phyloP scores from a whole-genome alignment of 2,797 vertebrate genomes.

The Iguana delicatissima region DNA sequence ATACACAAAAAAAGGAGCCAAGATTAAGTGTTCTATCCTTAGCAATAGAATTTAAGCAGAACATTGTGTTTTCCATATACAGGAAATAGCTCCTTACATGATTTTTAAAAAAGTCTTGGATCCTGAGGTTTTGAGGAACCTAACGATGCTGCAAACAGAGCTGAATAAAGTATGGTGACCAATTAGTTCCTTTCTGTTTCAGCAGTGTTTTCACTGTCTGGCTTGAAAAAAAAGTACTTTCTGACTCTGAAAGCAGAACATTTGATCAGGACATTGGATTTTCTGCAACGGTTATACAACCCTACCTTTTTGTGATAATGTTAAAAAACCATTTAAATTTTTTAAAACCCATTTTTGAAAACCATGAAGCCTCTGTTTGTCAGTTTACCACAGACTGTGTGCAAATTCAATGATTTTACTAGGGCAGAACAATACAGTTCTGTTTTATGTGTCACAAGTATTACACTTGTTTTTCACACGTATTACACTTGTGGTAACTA shows the following conservation, averaged over 20 bases:
- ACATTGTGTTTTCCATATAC: neutral
- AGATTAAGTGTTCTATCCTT: neutral
- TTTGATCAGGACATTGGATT: neutral
- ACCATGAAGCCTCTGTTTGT: neutral
- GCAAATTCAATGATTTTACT: neutral
- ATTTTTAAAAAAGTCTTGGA: neutral
- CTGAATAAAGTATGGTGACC: neutral
- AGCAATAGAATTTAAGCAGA: neutral
- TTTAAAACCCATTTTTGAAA: neutral
- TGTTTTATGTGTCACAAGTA: too few relatives aligned
- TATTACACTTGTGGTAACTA: neutral
- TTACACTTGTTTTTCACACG: too few relatives aligned
- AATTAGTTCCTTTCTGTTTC: slow-evolving; percentile 20
- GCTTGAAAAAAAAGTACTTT: too few relatives aligned
- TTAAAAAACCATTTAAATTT: neutral
- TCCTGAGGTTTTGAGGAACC: too few relatives aligned
- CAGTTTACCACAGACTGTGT: neutral
- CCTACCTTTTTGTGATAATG: neutral
- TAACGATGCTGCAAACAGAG: slow-evolving; percentile 11
- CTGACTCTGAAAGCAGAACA: neutral
- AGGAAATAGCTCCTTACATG: slow-evolving; percentile 17
- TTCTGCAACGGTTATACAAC: neutral
- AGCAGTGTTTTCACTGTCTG: neutral
- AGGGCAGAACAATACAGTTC: neutral
- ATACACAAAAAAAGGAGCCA: neutral